Conservation (phyloP, 1,140 invertebrate species). For the Thaumetopoea pityocampa region DNA sequence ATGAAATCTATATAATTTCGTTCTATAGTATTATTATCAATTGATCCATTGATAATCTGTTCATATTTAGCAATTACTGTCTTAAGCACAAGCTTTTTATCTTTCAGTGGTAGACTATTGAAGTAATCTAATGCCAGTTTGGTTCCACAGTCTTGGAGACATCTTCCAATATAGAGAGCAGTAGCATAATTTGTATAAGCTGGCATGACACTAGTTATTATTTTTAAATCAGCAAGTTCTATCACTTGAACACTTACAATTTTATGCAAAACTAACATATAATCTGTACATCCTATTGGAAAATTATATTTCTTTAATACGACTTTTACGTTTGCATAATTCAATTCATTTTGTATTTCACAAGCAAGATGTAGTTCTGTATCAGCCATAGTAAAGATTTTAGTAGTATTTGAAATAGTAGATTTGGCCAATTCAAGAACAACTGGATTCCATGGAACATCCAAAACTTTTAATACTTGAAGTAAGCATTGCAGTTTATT, state of each 20-base stretch:
- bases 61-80: constrained; percentile 55
- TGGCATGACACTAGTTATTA: constrained; percentile 40
- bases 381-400: constrained; percentile 56
- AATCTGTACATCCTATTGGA: constrained; percentile 53
- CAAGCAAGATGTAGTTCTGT: constrained; percentile 41
- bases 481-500: constrained; percentile 57
- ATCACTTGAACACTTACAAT: constrained; percentile 41
- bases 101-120: constrained; percentile 33
- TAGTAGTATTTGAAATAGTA: constrained; percentile 39
- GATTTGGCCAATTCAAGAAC: constrained; percentile 48
- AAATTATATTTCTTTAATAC: constrained; percentile 68
- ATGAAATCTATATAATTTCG: constrained; percentile 64
- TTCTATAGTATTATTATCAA: constrained; percentile 34
- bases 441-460: constrained; percentile 61
- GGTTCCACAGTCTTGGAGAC: constrained; percentile 52
- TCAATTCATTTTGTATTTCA: constrained; percentile 61
- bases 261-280: constrained; percentile 55
- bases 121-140: constrained; percentile 54
- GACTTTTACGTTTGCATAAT: constrained; percentile 63
- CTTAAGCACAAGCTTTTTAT: constrained; percentile 45
- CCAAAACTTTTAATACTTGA: constrained; percentile 56
- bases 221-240: constrained; percentile 53
- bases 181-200: constrained; percentile 41
- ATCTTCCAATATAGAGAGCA: constrained; percentile 55
- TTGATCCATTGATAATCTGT: constrained; percentile 41